phyloP scores from a whole-genome alignment of 2,797 vertebrate genomes.

The Clarias laeviceps region DNA sequence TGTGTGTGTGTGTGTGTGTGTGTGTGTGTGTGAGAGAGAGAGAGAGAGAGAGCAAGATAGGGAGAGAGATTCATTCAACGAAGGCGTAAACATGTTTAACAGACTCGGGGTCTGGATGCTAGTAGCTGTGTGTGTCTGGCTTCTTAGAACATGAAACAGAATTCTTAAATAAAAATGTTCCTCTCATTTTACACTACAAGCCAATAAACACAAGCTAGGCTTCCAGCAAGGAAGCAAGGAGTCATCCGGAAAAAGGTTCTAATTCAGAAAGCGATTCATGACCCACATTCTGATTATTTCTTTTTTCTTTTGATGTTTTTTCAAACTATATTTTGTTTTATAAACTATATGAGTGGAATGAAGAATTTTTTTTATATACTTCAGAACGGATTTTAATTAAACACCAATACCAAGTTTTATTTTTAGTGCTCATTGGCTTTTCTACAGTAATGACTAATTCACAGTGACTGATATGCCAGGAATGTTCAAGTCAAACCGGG shows the following conservation, averaged over 20 bases:
- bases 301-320: not conserved
- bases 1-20: conserved; percentile 1
- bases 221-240: conserved; percentile 56
- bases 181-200: conserved; percentile 65
- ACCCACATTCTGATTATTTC: conserved; percentile 22
- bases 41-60: not conserved
- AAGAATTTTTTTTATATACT: no score
- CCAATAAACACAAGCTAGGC: conserved; percentile 61
- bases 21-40: not conserved
- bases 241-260: conserved; percentile 33
- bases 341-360: not conserved
- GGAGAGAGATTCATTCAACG: not conserved
- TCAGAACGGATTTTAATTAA: not conserved
- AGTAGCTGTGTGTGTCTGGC: conserved; percentile 40
- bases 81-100: conserved; percentile 19
- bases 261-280: conserved; percentile 39
- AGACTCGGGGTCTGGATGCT: conserved; percentile 8
- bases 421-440: not conserved
- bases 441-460: not conserved
- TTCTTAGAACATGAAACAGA: conserved; percentile 71
- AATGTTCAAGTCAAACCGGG: no score
- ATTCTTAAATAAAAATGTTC: conserved; percentile 68
- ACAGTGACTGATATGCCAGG: not conserved
- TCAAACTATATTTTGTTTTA: not conserved
- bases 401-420: not conserved